Conservation (phyloP, 2,797 vertebrate genomes). For the Poeciliopsis turneri region DNA sequence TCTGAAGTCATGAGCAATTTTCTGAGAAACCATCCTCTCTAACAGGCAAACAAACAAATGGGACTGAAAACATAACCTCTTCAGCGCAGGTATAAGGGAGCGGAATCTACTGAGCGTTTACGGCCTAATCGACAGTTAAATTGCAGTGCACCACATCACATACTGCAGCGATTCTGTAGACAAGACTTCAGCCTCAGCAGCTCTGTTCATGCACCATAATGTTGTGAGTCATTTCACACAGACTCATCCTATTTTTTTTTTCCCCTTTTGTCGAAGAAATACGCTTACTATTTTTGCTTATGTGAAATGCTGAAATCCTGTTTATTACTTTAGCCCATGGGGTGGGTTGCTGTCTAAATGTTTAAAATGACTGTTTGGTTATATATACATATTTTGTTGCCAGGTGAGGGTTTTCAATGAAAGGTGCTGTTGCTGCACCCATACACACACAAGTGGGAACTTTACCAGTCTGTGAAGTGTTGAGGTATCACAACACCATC, state of each 20-base stretch:
- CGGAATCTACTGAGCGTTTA: slow-evolving; percentile 45
- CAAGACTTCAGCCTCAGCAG: slow-evolving; percentile 59
- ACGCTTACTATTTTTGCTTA: slow-evolving; percentile 55
- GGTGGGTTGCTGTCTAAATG: slow-evolving; percentile 31
- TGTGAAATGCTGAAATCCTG: slow-evolving; percentile 47
- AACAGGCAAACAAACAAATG: slow-evolving; percentile 51
- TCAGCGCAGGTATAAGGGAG: slow-evolving; percentile 40
- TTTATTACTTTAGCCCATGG: slow-evolving; percentile 40
- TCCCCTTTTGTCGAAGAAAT: slow-evolving; percentile 26
- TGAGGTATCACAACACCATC: slow-evolving; percentile 27
- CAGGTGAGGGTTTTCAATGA: slow-evolving; percentile 13
- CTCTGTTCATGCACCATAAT: slow-evolving; percentile 57
- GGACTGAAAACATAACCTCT: slow-evolving; percentile 32
- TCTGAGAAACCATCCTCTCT: slow-evolving; percentile 6
- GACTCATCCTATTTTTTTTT: slow-evolving; percentile 45
- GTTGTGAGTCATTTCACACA: slow-evolving; percentile 58
- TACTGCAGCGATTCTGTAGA: slow-evolving; percentile 62
- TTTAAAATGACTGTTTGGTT: slow-evolving; percentile 51
- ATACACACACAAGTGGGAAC: slow-evolving; percentile 29
- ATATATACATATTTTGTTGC: slow-evolving; percentile 5
- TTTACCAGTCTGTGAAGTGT: slow-evolving; percentile 31
- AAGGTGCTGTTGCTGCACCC: slow-evolving; percentile 18
- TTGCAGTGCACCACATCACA: slow-evolving; percentile 55
- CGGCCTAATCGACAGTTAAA: slow-evolving; percentile 69
- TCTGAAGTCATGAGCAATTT: slow-evolving; percentile 22